Base-by-base conservation (phyloP, 2,113 vertebrate genomes). In the Silurus asotus region DNA sequence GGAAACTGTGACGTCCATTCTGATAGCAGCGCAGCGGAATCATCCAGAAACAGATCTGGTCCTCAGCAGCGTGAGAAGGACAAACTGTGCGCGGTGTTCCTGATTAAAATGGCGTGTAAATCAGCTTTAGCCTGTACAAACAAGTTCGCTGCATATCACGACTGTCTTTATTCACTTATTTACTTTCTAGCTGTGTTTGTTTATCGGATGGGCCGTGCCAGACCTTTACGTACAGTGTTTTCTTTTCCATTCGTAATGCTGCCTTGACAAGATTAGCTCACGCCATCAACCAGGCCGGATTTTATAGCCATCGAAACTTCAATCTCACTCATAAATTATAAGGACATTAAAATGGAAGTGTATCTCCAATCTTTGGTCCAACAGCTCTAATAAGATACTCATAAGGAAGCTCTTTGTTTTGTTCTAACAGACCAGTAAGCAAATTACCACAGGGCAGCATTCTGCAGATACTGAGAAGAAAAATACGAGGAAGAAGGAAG, bases 1-100 rank as follows among this genome's bases (percentile, higher is more conserved):
- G 87, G 82, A 88, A 84, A 80, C n/a, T 61, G 10, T 88, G 84
- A 86, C 81, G 53, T 86, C 23, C 14, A 1, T 79, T 77, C 19
- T 72, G 81, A 86, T 83, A 58, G 49, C 10, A 8, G 9, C 14
- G 5, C 61, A 58, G 64, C 1, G 7, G 56, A 76, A n/a, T 59
- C 4, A 19, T 69, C 76, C 84, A 69, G 64, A 59, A 53, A 62
- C 61, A 70, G 51, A 58, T n/a, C 28, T 1, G 62, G 62, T 20
- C 20, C 28, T 85, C 62, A 62, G 19, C 14, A 48, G 10, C 17
- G 28, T 67, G 61, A 85, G 15, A 20, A 65, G 28, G 84, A 37
- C 76, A 81, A 80, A 51, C 65, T 72, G 84, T 55, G 55, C 55
- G 0, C 61, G 0, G 10, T 61, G 77, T 67, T 81, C 84, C 55